Percentiles rank a stretch among this genome's conserved stretches.
phyloP scores from a whole-genome alignment of 2,113 vertebrate genomes.

The Calidris pygmaea region DNA sequence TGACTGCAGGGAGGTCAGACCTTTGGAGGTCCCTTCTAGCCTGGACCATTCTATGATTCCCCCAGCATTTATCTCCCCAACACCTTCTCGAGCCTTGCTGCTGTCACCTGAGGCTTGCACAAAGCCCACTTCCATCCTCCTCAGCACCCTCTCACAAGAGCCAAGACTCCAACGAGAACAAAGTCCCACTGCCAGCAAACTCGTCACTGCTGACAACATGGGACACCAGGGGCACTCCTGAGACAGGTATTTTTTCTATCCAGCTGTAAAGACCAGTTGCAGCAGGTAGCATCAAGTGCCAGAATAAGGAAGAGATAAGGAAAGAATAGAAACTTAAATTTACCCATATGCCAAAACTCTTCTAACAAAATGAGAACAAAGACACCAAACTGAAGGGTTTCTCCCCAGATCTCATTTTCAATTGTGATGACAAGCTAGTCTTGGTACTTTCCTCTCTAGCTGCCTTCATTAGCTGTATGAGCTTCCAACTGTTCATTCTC shows the following conservation, averaged over 20 bases:
- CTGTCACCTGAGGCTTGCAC: neutral
- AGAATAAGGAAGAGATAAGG: neutral
- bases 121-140: neutral
- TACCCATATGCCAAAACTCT: neutral
- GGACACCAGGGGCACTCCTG: accelerated
- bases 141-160: neutral
- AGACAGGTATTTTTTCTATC: neutral
- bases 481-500: neutral
- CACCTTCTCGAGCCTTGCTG: neutral
- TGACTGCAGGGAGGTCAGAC: too few species aligned
- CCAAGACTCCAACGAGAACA: neutral
- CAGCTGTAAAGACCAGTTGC: neutral
- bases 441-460: neutral
- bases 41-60: neutral
- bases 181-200: neutral
- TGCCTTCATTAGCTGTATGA: neutral
- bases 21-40: too few species aligned
- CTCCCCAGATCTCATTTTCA: neutral
- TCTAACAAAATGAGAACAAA: neutral
- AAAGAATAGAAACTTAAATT: neutral
- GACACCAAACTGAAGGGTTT: neutral
- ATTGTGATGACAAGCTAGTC: too few species aligned
- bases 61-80: neutral
- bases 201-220: neutral
- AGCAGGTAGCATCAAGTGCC: neutral